Evolutionary conservation across 1,140 invertebrate species (phyloP), one percentile per base, ranked within the genome.

Genomic region (Centruroides sculpturatus): DNA sequence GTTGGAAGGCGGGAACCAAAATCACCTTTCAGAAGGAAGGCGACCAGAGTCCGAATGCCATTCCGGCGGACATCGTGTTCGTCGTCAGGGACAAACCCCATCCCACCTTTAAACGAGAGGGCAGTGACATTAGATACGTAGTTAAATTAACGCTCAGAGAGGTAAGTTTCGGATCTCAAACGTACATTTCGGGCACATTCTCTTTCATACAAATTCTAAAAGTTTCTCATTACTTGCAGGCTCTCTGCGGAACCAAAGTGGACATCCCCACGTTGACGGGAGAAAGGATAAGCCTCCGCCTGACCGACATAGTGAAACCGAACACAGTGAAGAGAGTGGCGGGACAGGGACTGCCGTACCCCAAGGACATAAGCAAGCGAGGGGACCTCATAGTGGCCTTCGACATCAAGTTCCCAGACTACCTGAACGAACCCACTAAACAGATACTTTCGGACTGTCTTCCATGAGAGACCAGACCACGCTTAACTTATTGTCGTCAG

Each of bases 1-100:
- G 97, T 12, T 99, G 97, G 97, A 98, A 97, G 77, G 90, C 94
- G n/a, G 95, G 96, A n/a, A 99, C 97, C 0, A 98, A 95, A 76
- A 97, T 99, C 61, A 99, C 95, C 60, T 99, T 99, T 79, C 92
- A 96, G 69, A 86, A 92, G 68, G 97, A 99, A 77, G 97, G 97
- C 10, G 97, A 99, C 74, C 95, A 98, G 70, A 85, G 84, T 11
- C 85, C 90, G 13, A 90, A 92, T 66, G 96, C 94, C 74, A 92
- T 98, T 61, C 96, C 97, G 47, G 95, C 97, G 35, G 97, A 99
- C 76, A 95, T 99, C 73, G 92, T 98, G 54, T 99, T 99, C 74
- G 94, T 98, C 61, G 98, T 99, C 63, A 81, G 92, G 71, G 96
- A 99, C 75, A 98, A 98, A 72, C 89, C 94, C 34, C 94, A 99